These are phyloP conservation scores for Harlomillsia oculata DNA, from an alignment of 1,140 invertebrate genomes.

Conservation along the genomic window DNA sequence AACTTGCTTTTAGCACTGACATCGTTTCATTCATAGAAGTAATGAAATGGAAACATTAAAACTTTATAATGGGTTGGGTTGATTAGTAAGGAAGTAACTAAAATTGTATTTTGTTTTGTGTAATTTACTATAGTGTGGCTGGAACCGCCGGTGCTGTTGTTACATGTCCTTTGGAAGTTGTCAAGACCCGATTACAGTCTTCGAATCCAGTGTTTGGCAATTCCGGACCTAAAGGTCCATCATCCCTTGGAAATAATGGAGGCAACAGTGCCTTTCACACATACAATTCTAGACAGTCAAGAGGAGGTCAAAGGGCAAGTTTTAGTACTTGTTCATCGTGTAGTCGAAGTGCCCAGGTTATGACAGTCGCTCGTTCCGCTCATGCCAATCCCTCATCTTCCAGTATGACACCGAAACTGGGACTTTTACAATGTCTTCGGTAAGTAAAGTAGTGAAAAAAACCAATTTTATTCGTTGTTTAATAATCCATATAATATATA, in stretches of 20 bases:
- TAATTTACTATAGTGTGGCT: constrained; percentile 59
- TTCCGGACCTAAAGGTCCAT: constrained; percentile 36
- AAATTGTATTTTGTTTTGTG: constrained; percentile 23
- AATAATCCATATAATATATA: too few relatives aligned
- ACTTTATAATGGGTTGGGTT: too few relatives aligned
- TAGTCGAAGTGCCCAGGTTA: constrained; percentile 32
- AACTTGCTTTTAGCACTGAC: neutral
- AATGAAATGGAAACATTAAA: too few relatives aligned
- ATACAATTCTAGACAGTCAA: neutral
- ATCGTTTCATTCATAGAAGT: too few relatives aligned
- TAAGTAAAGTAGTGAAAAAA: too few relatives aligned
- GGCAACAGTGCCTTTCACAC: constrained; percentile 38
- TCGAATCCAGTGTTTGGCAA: constrained; percentile 55
- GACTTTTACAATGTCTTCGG: constrained; percentile 60
- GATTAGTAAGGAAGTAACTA: constrained; percentile 11
- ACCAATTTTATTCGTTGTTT: too few relatives aligned
- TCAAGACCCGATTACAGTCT: constrained; percentile 95
- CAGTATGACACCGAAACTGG: constrained; percentile 37
- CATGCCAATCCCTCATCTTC: constrained; percentile 20
- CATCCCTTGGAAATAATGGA: constrained; percentile 43
- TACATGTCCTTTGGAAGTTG: constrained; percentile 96
- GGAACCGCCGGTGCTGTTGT: constrained; percentile 91
- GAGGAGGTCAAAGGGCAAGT: neutral
- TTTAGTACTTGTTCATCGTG: constrained; percentile 32
- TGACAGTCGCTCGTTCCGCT: constrained; percentile 21